Base-by-base conservation (phyloP, 2,113 vertebrate species). In the Spea multiplicata region DNA sequence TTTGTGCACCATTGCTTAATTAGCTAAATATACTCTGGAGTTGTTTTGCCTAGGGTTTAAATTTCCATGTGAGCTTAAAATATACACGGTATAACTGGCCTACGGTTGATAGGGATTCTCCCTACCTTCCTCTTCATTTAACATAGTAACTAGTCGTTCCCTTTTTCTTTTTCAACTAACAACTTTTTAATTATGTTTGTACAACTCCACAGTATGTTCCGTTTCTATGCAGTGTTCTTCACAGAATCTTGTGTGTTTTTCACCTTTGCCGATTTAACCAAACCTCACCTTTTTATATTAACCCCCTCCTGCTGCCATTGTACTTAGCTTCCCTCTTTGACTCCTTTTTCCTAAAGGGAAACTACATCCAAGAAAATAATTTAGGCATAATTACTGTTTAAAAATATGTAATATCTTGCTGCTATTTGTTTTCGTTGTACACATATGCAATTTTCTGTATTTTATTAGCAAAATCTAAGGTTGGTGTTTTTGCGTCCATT, bases 1-100 rank as follows among this genome's bases (percentile, higher is more conserved):
- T 92, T 89, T 90, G 87, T 90, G 84, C 86, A 85, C 87, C 81
- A 83, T 86, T 85, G 88, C 93, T 93, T 92, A 88, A 86, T 88
- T 90, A 92, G 88, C 94, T 93, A 93, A 94, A 94, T 95, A 95
- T 96, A 96, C 94, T 96, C 93, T 95, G 91, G 94, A 92, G 94
- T 90, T 89, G 85, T 87, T 88, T 83, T 84, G 82, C 62, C 87
- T 82, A 84, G 81, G 67, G 81, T 75, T 72, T 69, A 71, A 49
- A 76, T 85, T 88, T 86, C 82, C 85, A 88, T 10, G 82, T 80
- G 86, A 85, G 84, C 86, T 83, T 65, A 87, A 90, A 89, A 86
- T 78, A 82, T 47, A 71, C 64, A 53, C 67, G 52, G 30, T 57
- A 16, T 44, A 61, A 30, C 46, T 44, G 45, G 52, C 47, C n/a